Evolutionary conservation across 1,140 invertebrate species (phyloP).

Genomic region (Drosophila sulfurigaster): DNA sequence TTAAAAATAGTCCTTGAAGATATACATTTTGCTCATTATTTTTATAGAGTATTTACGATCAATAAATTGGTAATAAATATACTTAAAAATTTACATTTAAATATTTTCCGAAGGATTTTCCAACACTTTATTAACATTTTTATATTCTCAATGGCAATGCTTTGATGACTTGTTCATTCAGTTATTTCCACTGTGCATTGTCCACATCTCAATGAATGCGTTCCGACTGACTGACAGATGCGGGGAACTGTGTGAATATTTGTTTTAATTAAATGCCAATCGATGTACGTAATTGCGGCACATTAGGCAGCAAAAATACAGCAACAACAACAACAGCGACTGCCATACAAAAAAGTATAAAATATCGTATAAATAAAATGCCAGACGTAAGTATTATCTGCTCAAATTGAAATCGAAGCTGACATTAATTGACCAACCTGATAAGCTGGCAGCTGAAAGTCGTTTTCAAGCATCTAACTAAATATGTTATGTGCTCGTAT

Average conservation of each 20-base stretch:
- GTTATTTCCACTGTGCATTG: constrained; percentile 2
- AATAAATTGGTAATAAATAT: too few species aligned
- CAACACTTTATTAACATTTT: too few species aligned
- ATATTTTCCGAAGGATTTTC: too few species aligned
- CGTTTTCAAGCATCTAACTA: constrained; percentile 22
- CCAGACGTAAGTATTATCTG: constrained; percentile 63
- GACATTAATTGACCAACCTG: constrained; percentile 74
- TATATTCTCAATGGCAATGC: not conserved
- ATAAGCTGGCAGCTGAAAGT: constrained; percentile 52
- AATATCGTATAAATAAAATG: constrained; percentile 58
- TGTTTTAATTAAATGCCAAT: constrained; percentile 79
- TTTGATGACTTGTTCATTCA: not conserved
- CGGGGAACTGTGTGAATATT: constrained; percentile 54
- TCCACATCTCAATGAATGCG: constrained; percentile 33
- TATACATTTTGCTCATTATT: too few species aligned
- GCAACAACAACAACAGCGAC: not conserved
- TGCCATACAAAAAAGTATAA: constrained; percentile 25
- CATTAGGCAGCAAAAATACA: constrained; percentile 55
- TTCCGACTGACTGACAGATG: constrained; percentile 21
- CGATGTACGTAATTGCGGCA: constrained; percentile 70
- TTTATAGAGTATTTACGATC: too few species aligned
- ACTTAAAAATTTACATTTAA: too few species aligned
- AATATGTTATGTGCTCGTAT: constrained; percentile 3
- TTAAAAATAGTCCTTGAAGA: too few species aligned
- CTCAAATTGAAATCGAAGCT: constrained; percentile 70